phyloP scores from a whole-genome alignment of 2,888 invertebrate genomes.

The Ametastegia equiseti region DNA sequence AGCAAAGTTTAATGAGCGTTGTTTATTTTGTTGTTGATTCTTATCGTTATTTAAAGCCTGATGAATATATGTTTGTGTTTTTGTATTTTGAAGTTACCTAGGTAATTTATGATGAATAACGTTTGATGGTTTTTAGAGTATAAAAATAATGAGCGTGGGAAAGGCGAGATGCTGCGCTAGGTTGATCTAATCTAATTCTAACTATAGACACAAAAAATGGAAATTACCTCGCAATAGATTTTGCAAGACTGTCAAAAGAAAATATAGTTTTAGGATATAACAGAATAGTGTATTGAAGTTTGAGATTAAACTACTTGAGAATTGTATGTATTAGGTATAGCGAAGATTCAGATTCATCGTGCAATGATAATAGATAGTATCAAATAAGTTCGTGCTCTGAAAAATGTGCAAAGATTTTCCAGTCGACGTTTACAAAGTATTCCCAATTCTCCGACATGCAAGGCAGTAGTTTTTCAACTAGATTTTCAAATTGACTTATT shows the following conservation, averaged over 20 bases:
- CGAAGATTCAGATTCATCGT: not conserved
- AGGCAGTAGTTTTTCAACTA: too few relatives aligned
- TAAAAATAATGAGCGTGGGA: constrained; percentile 21
- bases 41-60: too few relatives aligned
- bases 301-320: not conserved
- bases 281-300: not conserved
- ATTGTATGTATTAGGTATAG: not conserved
- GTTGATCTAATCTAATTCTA: constrained; percentile 59
- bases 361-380: not conserved
- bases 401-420: not conserved
- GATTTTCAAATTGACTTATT: too few relatives aligned
- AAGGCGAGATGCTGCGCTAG: not conserved
- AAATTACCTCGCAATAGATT: constrained; percentile 71
- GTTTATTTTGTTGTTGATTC: too few relatives aligned
- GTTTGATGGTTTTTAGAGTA: not conserved
- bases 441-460: too few relatives aligned
- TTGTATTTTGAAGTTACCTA: too few relatives aligned
- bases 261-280: constrained; percentile 18
- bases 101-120: too few relatives aligned
- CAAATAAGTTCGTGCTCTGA: not conserved
- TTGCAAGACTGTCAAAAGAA: constrained; percentile 70
- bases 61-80: too few relatives aligned
- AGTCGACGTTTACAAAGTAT: not conserved
- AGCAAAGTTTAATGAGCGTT: too few relatives aligned
- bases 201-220: constrained; percentile 57